Conservation (phyloP, 2,113 vertebrate genomes). For the Dryoscopus gambensis region DNA sequence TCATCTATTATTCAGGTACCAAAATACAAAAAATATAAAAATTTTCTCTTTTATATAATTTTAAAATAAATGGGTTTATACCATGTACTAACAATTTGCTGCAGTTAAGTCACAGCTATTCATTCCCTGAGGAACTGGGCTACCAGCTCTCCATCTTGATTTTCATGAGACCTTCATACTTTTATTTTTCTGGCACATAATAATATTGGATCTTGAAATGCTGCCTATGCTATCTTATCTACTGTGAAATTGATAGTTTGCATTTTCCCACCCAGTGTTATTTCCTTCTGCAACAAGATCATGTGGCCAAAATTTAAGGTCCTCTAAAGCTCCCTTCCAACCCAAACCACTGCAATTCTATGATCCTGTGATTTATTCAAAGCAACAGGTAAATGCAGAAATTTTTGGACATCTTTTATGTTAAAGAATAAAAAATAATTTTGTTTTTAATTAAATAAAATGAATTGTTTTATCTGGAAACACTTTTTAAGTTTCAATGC, state of each 20-base stretch:
- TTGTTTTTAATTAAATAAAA: neutral
- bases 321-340: neutral
- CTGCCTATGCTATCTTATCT: neutral
- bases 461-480: neutral
- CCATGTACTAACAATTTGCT: neutral
- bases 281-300: neutral
- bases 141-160: neutral
- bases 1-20: neutral
- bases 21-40: neutral
- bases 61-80: neutral
- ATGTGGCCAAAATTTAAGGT: neutral
- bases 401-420: neutral
- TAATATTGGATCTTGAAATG: neutral
- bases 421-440: neutral
- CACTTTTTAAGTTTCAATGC: neutral
- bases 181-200: neutral
- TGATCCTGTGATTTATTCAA: neutral
- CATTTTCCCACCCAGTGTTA: neutral
- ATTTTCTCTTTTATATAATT: neutral
- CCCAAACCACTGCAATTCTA: rapidly evolving
- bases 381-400: neutral
- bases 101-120: neutral
- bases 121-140: neutral
- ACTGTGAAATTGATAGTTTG: neutral
- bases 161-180: neutral